Conservation (phyloP, 2,797 vertebrate species). For the Manis javanica region DNA sequence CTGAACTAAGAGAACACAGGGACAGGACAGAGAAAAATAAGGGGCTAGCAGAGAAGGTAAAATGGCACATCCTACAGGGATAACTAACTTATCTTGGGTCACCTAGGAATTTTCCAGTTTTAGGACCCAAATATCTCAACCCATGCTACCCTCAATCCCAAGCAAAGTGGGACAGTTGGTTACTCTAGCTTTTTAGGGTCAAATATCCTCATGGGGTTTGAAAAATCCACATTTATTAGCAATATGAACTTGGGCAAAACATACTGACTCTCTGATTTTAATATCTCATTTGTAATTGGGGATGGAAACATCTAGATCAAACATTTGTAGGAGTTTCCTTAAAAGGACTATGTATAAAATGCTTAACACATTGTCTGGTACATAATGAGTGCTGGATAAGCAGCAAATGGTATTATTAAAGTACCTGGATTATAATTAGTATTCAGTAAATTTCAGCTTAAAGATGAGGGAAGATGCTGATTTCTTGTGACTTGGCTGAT, state of each 20-base stretch:
- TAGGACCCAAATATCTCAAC: background rate
- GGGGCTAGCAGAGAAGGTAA: background rate
- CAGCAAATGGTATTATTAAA: background rate
- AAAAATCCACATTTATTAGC: background rate
- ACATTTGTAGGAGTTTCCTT: background rate
- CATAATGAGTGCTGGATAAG: background rate
- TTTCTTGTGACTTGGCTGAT: background rate
- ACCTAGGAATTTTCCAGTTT: background rate
- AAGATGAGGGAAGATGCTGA: background rate
- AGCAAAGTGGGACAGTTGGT: background rate
- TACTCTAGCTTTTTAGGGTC: background rate
- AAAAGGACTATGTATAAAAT: background rate
- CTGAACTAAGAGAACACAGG: background rate
- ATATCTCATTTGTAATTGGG: background rate
- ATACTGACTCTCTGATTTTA: constrained; percentile 10
- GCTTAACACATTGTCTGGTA: background rate
- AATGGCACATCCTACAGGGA: background rate
- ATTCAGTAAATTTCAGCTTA: constrained; percentile 1
- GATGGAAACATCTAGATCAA: background rate
- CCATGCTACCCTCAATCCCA: background rate
- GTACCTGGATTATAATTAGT: background rate
- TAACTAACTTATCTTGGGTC: background rate
- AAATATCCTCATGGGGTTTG: background rate
- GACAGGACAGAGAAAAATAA: background rate
- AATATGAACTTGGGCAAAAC: background rate